Conservation (phyloP, 2,113 vertebrate species). For the Phalacrocorax aristotelis region DNA sequence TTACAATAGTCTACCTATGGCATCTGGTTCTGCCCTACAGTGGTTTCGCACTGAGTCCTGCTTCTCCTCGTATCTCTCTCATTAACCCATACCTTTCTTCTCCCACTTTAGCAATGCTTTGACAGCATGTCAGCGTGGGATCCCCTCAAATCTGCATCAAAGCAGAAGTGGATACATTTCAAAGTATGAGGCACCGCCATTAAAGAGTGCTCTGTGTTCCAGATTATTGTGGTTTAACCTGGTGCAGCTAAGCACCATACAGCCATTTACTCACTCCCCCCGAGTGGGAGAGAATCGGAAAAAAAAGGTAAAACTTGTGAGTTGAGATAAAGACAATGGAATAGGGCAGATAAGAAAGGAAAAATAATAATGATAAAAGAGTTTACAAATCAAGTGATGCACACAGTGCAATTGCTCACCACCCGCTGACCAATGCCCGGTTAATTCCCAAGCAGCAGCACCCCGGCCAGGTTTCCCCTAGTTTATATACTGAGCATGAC, state of each 20-base stretch:
- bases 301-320: neutral
- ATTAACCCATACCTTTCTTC: neutral
- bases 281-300: neutral
- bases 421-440: neutral
- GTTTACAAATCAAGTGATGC: neutral
- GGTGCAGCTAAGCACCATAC: neutral
- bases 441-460: neutral
- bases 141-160: neutral
- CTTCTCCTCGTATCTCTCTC: neutral
- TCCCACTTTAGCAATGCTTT: neutral
- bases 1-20: fast-evolving
- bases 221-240: neutral
- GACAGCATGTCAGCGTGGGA: neutral
- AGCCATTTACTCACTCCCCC: neutral
- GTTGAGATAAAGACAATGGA: neutral
- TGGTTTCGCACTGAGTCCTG: neutral
- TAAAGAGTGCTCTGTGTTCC: neutral
- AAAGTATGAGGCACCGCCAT: neutral
- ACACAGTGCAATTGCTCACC: neutral
- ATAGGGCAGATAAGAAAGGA: neutral
- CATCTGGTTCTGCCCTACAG: neutral
- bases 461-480: neutral
- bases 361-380: neutral
- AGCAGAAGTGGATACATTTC: neutral
- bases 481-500: neutral